Conservation (phyloP, 2,113 vertebrate species). For the Stictonetta naevosa region DNA sequence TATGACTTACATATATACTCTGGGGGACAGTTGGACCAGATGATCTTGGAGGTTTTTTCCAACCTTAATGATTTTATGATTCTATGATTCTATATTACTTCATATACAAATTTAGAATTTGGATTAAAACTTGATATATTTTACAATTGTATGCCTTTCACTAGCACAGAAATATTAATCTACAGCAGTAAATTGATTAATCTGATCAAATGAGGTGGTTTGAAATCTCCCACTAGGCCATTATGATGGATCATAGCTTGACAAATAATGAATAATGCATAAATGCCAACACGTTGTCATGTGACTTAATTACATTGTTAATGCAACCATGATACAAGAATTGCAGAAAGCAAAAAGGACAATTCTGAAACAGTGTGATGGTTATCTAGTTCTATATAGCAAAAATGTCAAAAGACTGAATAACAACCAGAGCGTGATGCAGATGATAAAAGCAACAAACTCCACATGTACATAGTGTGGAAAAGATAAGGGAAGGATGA, state of each 20-base stretch:
- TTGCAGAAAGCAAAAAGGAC: background rate
- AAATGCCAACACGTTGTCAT: background rate
- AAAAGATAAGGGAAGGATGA: background rate
- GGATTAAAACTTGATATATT: background rate
- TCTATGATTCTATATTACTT: background rate
- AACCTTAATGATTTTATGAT: too few relatives aligned
- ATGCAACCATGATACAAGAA: background rate
- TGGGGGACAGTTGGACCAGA: too few relatives aligned
- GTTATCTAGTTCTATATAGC: background rate
- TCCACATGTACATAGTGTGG: background rate
- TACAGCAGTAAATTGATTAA: constrained; percentile 1
- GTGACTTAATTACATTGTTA: background rate
- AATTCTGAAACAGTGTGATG: background rate
- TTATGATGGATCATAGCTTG: background rate
- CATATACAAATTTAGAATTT: background rate
- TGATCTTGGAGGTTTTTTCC: too few relatives aligned
- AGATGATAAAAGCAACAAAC: background rate
- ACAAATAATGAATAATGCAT: constrained; percentile 16
- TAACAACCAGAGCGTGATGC: background rate
- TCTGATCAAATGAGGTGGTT: background rate
- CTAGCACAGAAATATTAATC: background rate
- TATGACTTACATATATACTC: too few relatives aligned
- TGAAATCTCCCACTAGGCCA: background rate
- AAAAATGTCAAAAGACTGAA: background rate
- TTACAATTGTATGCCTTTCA: background rate